Percentiles rank a stretch among this genome's conserved stretches.
phyloP scores from a whole-genome alignment of 2,888 invertebrate species.

The Fragum sueziense region DNA sequence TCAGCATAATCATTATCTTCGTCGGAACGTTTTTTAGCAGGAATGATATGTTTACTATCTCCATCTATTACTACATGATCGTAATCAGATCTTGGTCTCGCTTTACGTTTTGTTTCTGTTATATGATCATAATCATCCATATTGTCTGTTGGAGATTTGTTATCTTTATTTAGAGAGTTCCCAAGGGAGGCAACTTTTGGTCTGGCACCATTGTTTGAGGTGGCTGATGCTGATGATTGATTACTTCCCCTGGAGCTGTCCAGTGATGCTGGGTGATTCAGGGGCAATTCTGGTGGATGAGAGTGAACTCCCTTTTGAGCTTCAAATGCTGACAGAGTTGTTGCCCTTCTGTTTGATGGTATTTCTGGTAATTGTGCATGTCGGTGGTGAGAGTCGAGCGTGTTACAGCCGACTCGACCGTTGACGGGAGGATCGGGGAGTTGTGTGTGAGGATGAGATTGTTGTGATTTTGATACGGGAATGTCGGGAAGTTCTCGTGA shows the following conservation, averaged over 20 bases:
- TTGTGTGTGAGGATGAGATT: slow-evolving; percentile 19
- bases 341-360: slow-evolving; percentile 17
- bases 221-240: slow-evolving; percentile 3
- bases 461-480: slow-evolving; percentile 44
- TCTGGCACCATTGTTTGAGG: slow-evolving; percentile 8
- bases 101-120: slow-evolving; percentile 42
- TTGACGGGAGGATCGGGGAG: slow-evolving; percentile 25
- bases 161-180: not conserved
- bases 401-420: not conserved
- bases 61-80: slow-evolving; percentile 64
- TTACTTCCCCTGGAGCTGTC: not conserved
- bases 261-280: not conserved
- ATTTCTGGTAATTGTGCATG: slow-evolving; percentile 50
- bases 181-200: not conserved
- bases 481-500: slow-evolving; percentile 68
- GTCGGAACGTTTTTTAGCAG: slow-evolving; percentile 39
- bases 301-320: slow-evolving; percentile 1
- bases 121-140: slow-evolving; percentile 73
- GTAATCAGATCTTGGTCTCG: slow-evolving; percentile 62
- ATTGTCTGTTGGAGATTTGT: not conserved
- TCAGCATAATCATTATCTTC: slow-evolving; percentile 65
- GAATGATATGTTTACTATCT: slow-evolving; percentile 47
- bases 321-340: slow-evolving; percentile 6
- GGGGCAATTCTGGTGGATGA: slow-evolving; percentile 12
- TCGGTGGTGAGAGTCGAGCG: slow-evolving; percentile 17